Evolutionary conservation across 2,888 invertebrate genomes (phyloP).

Genomic region (Heliothis peltigera): DNA sequence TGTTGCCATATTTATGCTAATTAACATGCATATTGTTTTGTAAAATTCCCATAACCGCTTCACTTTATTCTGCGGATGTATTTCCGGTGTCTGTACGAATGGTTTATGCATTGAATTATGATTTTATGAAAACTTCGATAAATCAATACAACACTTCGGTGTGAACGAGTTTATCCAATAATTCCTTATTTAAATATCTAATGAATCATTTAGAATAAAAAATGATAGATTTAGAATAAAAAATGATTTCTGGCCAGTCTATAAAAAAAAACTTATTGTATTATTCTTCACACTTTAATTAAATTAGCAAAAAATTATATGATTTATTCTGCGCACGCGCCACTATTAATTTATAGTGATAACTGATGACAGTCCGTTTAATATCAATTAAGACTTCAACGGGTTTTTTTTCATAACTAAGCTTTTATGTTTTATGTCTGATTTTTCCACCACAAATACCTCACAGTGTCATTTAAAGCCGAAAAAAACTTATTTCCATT

Average conservation of each 20-base stretch:
- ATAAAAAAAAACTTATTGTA: neutral
- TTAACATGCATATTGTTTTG: conserved; percentile 26
- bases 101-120: conserved; percentile 32
- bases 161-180: too few relatives aligned
- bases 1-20: conserved; percentile 28
- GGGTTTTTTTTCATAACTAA: neutral
- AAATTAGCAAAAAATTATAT: neutral
- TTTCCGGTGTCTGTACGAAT: conserved; percentile 27
- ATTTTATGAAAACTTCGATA: too few relatives aligned
- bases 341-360: neutral
- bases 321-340: neutral
- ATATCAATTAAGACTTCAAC: neutral
- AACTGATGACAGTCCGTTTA: neutral
- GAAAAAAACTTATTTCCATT: too few relatives aligned
- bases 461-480: too few relatives aligned
- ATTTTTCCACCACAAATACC: too few relatives aligned
- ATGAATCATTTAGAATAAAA: neutral
- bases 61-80: conserved; percentile 12
- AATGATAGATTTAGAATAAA: too few relatives aligned
- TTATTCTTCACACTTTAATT: neutral
- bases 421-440: too few relatives aligned
- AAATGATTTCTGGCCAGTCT: neutral
- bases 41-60: conserved; percentile 40
- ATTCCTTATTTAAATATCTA: too few relatives aligned
- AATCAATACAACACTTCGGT: too few relatives aligned